Evolutionary conservation across 2,113 vertebrate species (phyloP).

Genomic region (Gallinago paraguaiae): DNA sequence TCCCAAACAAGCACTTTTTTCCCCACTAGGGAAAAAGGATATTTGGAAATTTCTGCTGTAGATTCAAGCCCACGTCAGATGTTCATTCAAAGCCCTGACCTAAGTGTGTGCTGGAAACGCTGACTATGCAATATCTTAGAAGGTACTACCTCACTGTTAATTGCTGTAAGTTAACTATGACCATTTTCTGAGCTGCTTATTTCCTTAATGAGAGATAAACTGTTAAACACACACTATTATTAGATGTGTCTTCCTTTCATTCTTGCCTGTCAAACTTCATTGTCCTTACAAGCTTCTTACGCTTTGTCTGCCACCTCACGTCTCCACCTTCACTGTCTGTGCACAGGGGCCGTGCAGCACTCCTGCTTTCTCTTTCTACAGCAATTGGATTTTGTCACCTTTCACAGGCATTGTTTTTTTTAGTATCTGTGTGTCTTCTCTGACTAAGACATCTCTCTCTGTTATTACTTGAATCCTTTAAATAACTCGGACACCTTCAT

Average conservation of each 20-base stretch:
- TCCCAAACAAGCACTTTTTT: not conserved
- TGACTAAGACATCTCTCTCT: not conserved
- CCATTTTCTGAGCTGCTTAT: slow-evolving; percentile 13
- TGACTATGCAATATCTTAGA: not conserved
- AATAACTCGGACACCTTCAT: not conserved
- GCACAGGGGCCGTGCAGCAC: not conserved
- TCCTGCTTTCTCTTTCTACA: not conserved
- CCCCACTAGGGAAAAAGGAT: not conserved
- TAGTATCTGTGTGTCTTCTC: not conserved
- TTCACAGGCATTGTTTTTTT: not conserved
- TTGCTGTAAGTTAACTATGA: not conserved
- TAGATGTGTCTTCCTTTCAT: not conserved
- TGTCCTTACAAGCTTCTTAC: not conserved
- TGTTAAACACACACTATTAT: slow-evolving; percentile 10
- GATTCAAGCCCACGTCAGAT: not conserved
- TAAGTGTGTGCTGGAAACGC: not conserved
- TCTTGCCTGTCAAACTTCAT: slow-evolving; percentile 6
- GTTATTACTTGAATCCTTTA: not conserved
- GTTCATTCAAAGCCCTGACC: not conserved
- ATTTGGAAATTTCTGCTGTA: not conserved
- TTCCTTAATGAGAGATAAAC: slow-evolving; percentile 35
- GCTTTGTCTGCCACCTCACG: not conserved
- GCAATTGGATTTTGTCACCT: not conserved
- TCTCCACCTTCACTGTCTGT: not conserved
- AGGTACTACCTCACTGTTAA: not conserved